phyloP scores from a whole-genome alignment of 2,888 invertebrate genomes.

The Parapristionchus giblindavisi region DNA sequence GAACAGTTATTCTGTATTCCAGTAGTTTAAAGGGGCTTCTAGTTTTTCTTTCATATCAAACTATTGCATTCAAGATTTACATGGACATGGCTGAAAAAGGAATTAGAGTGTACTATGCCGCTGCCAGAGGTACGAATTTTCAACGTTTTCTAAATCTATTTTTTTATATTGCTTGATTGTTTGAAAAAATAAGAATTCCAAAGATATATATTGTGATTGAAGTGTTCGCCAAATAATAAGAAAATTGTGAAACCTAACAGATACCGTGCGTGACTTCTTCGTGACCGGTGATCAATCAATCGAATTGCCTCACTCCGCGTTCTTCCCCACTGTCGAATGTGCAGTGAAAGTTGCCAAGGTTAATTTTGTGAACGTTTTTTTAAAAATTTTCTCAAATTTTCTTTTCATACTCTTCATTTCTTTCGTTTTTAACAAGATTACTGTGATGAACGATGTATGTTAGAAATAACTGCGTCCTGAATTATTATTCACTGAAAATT shows the following conservation, averaged over 20 bases:
- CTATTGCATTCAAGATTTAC: neutral
- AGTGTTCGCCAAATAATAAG: neutral
- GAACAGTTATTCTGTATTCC: neutral
- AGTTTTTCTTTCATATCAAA: too few relatives aligned
- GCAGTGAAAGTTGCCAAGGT: conserved; percentile 19
- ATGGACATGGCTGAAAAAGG: neutral
- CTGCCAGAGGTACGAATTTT: neutral
- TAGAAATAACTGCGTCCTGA: too few relatives aligned
- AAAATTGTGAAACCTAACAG: neutral
- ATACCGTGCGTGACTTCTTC: conserved; percentile 13
- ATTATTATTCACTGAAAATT: too few relatives aligned
- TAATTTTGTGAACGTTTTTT: too few relatives aligned
- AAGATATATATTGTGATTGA: neutral
- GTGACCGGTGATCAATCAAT: neutral
- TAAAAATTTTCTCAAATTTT: too few relatives aligned
- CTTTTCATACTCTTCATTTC: too few relatives aligned
- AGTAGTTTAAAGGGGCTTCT: neutral
- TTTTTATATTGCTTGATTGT: neutral
- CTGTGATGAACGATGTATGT: too few relatives aligned
- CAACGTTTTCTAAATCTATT: neutral
- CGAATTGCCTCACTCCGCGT: conserved; percentile 11
- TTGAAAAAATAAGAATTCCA: neutral
- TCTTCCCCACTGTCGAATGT: conserved; percentile 23
- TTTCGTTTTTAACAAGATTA: too few relatives aligned
- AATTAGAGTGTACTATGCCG: conserved; percentile 15